These are phyloP conservation scores for Muscicapa comitata DNA, from an alignment of 2,797 vertebrate genomes.

Conservation along the genomic window DNA sequence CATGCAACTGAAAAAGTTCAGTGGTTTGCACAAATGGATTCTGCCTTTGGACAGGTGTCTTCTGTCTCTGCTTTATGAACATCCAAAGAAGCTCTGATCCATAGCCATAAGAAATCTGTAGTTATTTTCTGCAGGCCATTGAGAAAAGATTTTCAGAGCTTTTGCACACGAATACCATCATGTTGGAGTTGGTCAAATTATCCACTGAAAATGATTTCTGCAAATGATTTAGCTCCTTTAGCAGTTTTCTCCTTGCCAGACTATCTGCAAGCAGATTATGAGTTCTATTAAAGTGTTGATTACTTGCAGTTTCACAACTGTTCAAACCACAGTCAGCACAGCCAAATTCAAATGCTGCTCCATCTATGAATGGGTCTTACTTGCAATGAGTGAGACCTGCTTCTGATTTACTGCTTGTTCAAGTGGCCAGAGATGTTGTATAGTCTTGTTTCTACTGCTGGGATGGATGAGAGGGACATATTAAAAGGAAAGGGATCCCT, in stretches of 20 bases:
- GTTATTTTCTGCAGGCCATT: background rate
- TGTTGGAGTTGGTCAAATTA: constrained; percentile 29
- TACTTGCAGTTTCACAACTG: constrained; percentile 50
- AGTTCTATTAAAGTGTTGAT: constrained; percentile 52
- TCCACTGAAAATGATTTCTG: constrained; percentile 1
- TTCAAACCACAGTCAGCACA: background rate
- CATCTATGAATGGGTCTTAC: background rate
- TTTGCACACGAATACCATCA: constrained; percentile 3
- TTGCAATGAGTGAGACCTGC: background rate
- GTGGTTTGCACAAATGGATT: background rate
- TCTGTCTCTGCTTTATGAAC: background rate
- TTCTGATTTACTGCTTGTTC: background rate
- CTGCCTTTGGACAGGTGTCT: background rate
- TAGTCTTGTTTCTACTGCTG: background rate
- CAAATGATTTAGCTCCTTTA: constrained; percentile 30
- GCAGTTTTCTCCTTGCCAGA: constrained; percentile 27
- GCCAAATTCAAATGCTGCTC: constrained; percentile 13
- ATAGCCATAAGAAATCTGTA: background rate
- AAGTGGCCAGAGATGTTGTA: background rate
- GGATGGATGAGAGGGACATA: background rate
- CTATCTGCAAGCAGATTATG: constrained; percentile 32
- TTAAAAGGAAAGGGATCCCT: background rate
- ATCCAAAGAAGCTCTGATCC: background rate
- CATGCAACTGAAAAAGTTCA: background rate
- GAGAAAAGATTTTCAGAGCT: constrained; percentile 17